These are phyloP conservation scores for Eilema sororculum DNA, from an alignment of 2,888 invertebrate genomes.

Conservation along the genomic window DNA sequence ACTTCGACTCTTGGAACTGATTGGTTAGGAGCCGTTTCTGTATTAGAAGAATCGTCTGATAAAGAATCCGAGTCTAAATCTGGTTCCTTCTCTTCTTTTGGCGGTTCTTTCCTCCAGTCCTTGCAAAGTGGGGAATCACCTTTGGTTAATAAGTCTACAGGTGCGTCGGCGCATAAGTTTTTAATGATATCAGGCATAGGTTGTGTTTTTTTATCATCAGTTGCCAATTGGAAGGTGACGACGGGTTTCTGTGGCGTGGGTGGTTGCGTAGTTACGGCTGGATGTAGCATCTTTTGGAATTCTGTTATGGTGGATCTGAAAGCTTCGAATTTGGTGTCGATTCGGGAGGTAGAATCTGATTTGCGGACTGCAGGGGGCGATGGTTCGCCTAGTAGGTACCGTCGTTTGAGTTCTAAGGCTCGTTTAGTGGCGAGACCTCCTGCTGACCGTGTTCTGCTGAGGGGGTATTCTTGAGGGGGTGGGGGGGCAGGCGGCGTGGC, in stretches of 20 bases:
- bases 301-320: constrained; percentile 95
- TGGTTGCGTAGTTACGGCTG: constrained; percentile 83
- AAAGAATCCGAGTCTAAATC: constrained; percentile 89
- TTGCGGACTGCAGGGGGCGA: constrained; percentile 91
- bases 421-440: constrained; percentile 95
- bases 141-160: constrained; percentile 76
- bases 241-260: constrained; percentile 59
- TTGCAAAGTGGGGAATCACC: constrained; percentile 68
- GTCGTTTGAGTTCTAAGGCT: constrained; percentile 94
- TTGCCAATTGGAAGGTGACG: constrained; percentile 65
- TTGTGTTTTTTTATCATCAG: constrained; percentile 80
- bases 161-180: constrained; percentile 73
- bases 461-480: constrained; percentile 90
- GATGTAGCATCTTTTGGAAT: constrained; percentile 94
- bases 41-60: constrained; percentile 76
- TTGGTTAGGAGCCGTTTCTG: constrained; percentile 74
- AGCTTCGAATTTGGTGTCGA: constrained; percentile 94
- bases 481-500: constrained; percentile 92
- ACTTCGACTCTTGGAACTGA: constrained; percentile 91
- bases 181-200: constrained; percentile 88
- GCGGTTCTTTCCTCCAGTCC: constrained; percentile 83
- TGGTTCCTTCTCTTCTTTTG: constrained; percentile 71
- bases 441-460: constrained; percentile 94
- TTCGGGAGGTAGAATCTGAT: constrained; percentile 93
- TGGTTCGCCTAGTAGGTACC: constrained; percentile 92